Percentiles rank a stretch among this genome's conserved stretches.
phyloP scores from a whole-genome alignment of 2,113 vertebrate species.

The Microtus ochrogaster region DNA sequence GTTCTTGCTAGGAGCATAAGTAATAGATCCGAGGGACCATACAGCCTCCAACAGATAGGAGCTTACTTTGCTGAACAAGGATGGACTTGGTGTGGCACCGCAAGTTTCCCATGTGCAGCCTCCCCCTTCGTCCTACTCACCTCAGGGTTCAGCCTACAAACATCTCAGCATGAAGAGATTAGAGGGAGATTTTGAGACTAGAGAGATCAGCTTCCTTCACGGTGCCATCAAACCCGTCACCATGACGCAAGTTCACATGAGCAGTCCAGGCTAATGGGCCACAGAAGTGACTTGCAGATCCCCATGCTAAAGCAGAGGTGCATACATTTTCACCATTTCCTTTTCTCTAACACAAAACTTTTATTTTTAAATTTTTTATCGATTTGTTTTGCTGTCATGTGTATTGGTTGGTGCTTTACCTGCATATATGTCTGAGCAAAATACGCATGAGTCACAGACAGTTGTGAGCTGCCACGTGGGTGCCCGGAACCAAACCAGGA shows the following conservation, averaged over 20 bases:
- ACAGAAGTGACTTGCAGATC: background rate
- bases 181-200: background rate
- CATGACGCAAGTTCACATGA: background rate
- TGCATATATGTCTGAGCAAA: background rate
- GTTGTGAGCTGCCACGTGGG: background rate
- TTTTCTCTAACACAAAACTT: background rate
- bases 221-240: background rate
- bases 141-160: background rate
- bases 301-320: background rate
- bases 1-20: background rate
- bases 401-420: background rate
- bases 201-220: background rate
- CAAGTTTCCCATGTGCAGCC: background rate
- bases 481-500: background rate
- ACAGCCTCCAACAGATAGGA: background rate
- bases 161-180: background rate
- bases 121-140: too few relatives aligned
- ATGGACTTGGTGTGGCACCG: background rate
- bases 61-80: background rate
- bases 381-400: background rate
- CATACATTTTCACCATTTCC: accelerated
- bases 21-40: too few relatives aligned
- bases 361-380: background rate
- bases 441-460: background rate
- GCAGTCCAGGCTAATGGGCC: background rate